phyloP scores from a whole-genome alignment of 1,140 invertebrate genomes.

The Fopius arisanus region DNA sequence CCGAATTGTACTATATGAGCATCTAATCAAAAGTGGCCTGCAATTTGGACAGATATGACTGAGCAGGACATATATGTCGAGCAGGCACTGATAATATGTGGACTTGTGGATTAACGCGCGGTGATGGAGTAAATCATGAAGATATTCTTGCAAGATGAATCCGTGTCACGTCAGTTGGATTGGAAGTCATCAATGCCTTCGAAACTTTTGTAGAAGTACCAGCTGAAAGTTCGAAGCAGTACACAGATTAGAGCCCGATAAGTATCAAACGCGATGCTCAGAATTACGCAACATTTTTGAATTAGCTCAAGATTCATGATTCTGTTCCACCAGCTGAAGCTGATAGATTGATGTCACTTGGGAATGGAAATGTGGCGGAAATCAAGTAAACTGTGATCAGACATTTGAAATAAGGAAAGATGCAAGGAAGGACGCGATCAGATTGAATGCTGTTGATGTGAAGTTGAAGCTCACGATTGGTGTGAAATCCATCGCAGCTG shows the following conservation, averaged over 20 bases:
- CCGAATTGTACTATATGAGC: conserved; percentile 45
- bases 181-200: conserved; percentile 45
- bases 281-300: conserved; percentile 32
- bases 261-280: conserved; percentile 39
- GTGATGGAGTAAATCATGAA: conserved; percentile 32
- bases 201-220: conserved; percentile 34
- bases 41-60: conserved; percentile 55
- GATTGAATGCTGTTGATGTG: conserved; percentile 41
- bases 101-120: conserved; percentile 28
- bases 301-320: not conserved
- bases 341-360: conserved; percentile 4
- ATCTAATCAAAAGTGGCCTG: conserved; percentile 55
- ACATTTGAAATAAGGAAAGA: conserved; percentile 18
- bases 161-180: conserved; percentile 25
- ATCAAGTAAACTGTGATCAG: not conserved
- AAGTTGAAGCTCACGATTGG: conserved; percentile 44
- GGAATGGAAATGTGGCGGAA: not conserved
- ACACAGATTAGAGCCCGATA: conserved; percentile 48
- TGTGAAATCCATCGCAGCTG: conserved; percentile 18
- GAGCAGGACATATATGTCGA: no score
- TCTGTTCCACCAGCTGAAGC: not conserved
- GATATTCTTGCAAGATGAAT: conserved; percentile 32
- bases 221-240: conserved; percentile 32
- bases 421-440: conserved; percentile 47
- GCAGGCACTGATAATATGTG: conserved; percentile 54